Base-by-base conservation (phyloP, 1,140 invertebrate species). In the Habropoda laboriosa region DNA sequence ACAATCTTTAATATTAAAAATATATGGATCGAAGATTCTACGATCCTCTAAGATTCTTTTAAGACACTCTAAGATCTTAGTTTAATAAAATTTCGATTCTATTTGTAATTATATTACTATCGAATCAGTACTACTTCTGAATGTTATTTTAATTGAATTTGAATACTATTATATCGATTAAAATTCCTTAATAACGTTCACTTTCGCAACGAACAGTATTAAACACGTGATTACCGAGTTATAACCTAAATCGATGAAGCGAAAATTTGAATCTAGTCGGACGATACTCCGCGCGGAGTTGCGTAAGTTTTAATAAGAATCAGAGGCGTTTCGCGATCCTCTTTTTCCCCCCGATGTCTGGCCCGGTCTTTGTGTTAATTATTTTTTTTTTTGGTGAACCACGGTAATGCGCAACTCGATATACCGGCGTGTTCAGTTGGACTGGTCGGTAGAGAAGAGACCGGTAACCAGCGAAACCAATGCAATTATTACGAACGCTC, bases 401-500 rank as follows among this genome's bases (percentile, higher is more conserved):
- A 18, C 18, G n/a, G 13, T 51, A 49, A 49, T 3, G 8, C 24
- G 53, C 18, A 4, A 30, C 18, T 57, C 10, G 68, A 71, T n/a
- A 57, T 42, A 18, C 40, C 38, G 40, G 35, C 30, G 24, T 21
- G 24, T 21, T 32, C 10, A 7, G 2, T 0, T 24, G 18, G 24
- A 12, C 6, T 24, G 12, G n/a, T 32, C 6, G 58, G 21, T 18
- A 10, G 21, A 49, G 30, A 21, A 13, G 27, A 8, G 67, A 27
- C 13, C 32, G 5, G 32, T n/a, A 60, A n/a, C 30, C 53, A 24
- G 47, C 55, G 55, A 47, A 27, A 38, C 55, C 27, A 57, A 24
- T 16, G 66, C 40, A 78, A 78, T 78, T 78, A 71, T 71, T 72
- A 72, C 57, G 27, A 72, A 60, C 55, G 42, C 7, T 78, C 67